A percentile compares a stretch with the other conserved stretches of the same genome.
phyloP scores from a whole-genome alignment of 1,140 invertebrate species.

The Augochlora pura region DNA sequence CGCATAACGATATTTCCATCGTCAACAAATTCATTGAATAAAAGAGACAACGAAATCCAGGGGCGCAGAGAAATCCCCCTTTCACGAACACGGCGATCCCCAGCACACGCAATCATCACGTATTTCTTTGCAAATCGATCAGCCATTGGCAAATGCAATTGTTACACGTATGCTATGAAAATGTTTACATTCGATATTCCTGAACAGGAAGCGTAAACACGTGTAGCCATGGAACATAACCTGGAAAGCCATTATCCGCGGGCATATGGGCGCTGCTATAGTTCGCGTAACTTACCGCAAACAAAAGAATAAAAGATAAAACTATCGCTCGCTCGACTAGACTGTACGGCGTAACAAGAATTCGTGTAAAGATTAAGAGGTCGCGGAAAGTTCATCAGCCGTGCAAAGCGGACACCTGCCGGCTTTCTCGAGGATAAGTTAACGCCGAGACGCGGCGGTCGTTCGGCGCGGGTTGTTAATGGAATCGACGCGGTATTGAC shows the following conservation, averaged over 20 bases:
- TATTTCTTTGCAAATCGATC: no score
- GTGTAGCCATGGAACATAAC: no score
- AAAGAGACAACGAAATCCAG: no score
- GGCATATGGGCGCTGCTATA: not conserved
- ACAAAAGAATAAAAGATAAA: not conserved
- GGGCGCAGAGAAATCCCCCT: no score
- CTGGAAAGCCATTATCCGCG: not conserved
- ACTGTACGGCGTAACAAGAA: not conserved
- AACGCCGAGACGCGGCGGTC: not conserved
- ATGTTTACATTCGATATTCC: no score
- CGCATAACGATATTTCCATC: no score
- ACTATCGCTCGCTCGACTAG: not conserved
- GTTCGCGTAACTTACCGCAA: not conserved
- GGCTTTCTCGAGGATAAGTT: not conserved
- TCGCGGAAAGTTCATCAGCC: not conserved
- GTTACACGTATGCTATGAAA: no score
- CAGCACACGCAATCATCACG: no score
- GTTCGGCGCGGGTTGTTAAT: constrained; percentile 1
- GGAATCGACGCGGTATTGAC: not conserved
- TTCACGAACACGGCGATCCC: no score
- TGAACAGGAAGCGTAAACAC: no score
- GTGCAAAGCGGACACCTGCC: constrained; percentile 14
- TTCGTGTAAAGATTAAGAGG: not conserved
- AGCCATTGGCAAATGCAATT: no score
- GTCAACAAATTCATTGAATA: no score